These are phyloP conservation scores for Rosalia funebris DNA, from an alignment of 2,888 invertebrate genomes.

Conservation along the genomic window DNA sequence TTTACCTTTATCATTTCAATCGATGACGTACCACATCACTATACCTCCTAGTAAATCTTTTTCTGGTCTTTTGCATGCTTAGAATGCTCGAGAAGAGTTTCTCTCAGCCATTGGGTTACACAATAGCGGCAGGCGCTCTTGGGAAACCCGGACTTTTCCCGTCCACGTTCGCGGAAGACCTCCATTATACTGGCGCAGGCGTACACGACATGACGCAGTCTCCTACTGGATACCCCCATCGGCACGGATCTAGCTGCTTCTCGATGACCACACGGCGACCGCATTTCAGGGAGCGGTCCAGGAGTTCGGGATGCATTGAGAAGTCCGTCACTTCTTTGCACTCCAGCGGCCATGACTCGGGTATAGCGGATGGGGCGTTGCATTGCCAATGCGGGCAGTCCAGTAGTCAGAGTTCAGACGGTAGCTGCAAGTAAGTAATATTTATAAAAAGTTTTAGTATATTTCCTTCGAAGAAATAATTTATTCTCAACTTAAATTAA, in stretches of 20 bases:
- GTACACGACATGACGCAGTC: slow-evolving; percentile 53
- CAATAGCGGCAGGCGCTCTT: slow-evolving; percentile 56
- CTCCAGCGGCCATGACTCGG: slow-evolving; percentile 85
- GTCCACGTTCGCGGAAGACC: slow-evolving; percentile 62
- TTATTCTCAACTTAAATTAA: no score
- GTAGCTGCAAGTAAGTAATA: slow-evolving; percentile 74
- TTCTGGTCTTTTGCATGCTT: slow-evolving; percentile 35
- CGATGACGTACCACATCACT: slow-evolving; percentile 28
- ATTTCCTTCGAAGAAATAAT: no score
- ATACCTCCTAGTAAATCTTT: slow-evolving; percentile 7
- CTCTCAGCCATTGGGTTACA: slow-evolving; percentile 57
- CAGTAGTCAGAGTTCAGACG: slow-evolving; percentile 73
- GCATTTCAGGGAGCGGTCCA: slow-evolving; percentile 53
- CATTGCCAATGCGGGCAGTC: slow-evolving; percentile 76
- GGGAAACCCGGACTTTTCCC: slow-evolving; percentile 64
- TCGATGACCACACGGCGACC: slow-evolving; percentile 43
- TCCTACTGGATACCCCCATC: slow-evolving; percentile 46
- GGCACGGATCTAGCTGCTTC: slow-evolving; percentile 56
- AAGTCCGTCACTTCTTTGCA: slow-evolving; percentile 83
- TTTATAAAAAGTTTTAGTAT: no score
- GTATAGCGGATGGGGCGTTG: slow-evolving; percentile 70
- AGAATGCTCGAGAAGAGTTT: slow-evolving; percentile 57
- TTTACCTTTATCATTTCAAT: no score
- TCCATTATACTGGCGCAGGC: slow-evolving; percentile 57
- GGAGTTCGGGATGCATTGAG: slow-evolving; percentile 67